These are phyloP conservation scores for Aurelia coerulea DNA, from an alignment of 30 jellyfish, hydroid and myxozoan genomes.

Conservation along the genomic window DNA sequence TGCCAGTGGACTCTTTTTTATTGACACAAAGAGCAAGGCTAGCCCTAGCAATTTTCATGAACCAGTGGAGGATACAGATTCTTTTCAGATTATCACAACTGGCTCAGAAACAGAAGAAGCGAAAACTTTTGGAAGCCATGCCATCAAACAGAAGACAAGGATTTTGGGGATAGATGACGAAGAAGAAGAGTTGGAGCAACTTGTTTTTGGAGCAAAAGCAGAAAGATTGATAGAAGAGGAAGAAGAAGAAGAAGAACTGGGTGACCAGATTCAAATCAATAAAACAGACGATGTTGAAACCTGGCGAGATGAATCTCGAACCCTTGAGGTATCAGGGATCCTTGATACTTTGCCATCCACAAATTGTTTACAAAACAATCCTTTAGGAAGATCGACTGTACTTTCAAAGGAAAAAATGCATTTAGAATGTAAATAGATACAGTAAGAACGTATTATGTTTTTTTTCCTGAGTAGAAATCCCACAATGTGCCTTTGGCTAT, in stretches of 20 bases:
- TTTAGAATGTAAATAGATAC: no score
- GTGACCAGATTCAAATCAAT: neutral
- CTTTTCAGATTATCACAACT: neutral
- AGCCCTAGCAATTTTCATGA: neutral
- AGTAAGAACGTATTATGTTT: no score
- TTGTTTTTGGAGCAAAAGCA: slow-evolving; percentile 57
- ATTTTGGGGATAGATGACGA: slow-evolving; percentile 55
- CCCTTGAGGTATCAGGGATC: no score
- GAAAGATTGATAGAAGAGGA: slow-evolving; percentile 28
- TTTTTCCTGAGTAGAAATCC: no score
- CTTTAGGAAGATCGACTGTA: no score
- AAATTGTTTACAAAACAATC: no score
- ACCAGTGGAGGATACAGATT: neutral
- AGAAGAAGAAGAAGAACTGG: slow-evolving; percentile 4
- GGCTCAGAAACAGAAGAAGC: neutral
- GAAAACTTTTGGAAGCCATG: neutral
- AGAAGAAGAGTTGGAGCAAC: slow-evolving; percentile 49
- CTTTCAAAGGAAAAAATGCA: no score
- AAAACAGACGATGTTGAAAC: neutral
- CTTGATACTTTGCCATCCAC: no score
- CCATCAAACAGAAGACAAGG: neutral
- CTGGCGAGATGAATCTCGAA: neutral
- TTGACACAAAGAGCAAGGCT: slow-evolving; percentile 24
- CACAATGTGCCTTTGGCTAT: no score
- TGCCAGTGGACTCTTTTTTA: slow-evolving; percentile 28